These are phyloP conservation scores for Steinernema hermaphroditum DNA, from an alignment of 2,888 invertebrate genomes.

Conservation along the genomic window DNA sequence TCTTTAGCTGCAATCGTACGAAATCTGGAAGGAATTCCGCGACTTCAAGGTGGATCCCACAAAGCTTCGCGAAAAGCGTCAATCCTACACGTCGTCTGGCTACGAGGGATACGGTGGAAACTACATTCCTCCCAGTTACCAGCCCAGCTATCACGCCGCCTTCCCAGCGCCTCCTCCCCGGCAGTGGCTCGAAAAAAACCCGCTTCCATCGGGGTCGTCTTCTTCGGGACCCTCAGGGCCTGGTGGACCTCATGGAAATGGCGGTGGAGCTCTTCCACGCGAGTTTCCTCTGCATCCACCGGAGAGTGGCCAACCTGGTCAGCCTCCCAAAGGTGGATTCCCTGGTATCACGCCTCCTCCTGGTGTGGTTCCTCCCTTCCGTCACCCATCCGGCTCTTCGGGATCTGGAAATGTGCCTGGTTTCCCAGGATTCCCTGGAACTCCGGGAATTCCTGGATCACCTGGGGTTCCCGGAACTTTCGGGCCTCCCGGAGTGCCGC, in stretches of 20 bases:
- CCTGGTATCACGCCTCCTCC: neutral
- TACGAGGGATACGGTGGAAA: constrained; percentile 31
- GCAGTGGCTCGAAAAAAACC: neutral
- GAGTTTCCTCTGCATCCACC: neutral
- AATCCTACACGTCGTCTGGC: constrained; percentile 20
- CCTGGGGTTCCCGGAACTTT: neutral
- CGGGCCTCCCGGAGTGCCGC: neutral
- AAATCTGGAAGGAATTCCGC: constrained; percentile 32
- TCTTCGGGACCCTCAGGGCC: neutral
- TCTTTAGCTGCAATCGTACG: constrained; percentile 28
- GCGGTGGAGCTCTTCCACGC: neutral
- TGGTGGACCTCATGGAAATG: neutral
- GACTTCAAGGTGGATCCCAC: constrained; percentile 26
- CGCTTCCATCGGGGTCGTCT: neutral
- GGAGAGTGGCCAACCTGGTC: neutral
- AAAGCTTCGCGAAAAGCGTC: constrained; percentile 30
- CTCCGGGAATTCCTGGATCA: neutral
- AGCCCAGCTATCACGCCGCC: neutral
- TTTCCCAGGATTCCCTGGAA: neutral
- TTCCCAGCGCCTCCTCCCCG: constrained; percentile 1
- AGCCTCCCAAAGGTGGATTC: neutral
- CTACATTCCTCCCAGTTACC: neutral
- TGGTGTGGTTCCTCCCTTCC: constrained; percentile 13
- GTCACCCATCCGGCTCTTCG: neutral
- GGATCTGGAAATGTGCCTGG: neutral